Base-by-base conservation (phyloP, 1,140 invertebrate species). In the Cyclina sinensis region DNA sequence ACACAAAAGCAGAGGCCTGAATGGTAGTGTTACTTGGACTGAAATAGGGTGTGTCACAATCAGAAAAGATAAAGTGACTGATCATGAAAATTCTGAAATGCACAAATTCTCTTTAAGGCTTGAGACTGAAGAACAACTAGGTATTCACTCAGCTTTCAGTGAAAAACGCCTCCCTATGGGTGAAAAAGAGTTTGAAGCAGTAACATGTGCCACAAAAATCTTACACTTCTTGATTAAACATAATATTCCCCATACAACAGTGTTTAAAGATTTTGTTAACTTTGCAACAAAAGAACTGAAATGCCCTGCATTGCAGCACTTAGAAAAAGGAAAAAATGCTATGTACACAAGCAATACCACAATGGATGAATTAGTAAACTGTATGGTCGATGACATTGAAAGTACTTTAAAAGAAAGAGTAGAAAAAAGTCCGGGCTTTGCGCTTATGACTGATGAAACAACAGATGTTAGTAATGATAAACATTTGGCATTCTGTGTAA, bases 11-110 rank as follows among this genome's bases (percentile, higher is more conserved):
- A 65, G 46, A 68, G 80, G 80, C 0, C 54, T 43, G 2, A 82
- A 68, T 68, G 80, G 80, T 14, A 82, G 80, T 82, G 80, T 62
- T 0, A 80, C 35, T 2, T 80, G 78, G 78, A 80, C 12, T 24
- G 35, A 57, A 12, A 80, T 59, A 59, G 78, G 78, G 35, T 57
- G 74, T 54, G 39, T n/a, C 9, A 78, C 74, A 24, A 5, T 78
- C 21, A 43, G 80, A 46, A 32, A 46, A 5, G 80, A 82, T 24
- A 82, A 82, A 68, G 80, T 68, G 21, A 11, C 18, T 21, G 80
- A 82, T 21, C 80, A 68, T 68, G 80, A 82, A 48, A n/a, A 68
- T 1, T 82, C 80, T 32, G 57, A 82, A 46, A 82, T 82, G 80
- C 80, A 82, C 37, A 39, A 48, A 21, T 43, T 14, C 0, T 32